phyloP scores from a whole-genome alignment of 1,140 invertebrate species.

The Penaeus indicus region DNA sequence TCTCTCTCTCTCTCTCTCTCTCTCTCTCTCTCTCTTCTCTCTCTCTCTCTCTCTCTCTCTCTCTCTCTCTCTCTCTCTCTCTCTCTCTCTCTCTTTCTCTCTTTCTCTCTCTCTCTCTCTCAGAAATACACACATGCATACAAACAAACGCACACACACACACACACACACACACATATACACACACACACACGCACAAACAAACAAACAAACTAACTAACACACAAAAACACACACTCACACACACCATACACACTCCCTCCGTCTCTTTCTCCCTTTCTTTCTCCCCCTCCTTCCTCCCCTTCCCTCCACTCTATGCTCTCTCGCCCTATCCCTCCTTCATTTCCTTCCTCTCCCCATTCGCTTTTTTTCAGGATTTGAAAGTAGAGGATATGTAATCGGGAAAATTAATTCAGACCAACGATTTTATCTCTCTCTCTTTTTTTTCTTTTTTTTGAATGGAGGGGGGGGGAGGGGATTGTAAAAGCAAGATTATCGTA shows the following conservation, averaged over 20 bases:
- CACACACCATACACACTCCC: background rate
- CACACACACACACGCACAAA: background rate
- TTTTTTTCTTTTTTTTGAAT: too few species aligned
- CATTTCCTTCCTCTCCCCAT: background rate
- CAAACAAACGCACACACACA: conserved; percentile 5
- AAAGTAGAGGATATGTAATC: too few species aligned
- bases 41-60: background rate
- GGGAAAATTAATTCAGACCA: too few species aligned
- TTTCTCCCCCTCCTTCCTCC: background rate
- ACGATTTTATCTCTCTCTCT: too few species aligned
- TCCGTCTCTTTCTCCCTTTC: background rate
- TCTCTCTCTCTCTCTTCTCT: background rate
- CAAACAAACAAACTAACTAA: background rate
- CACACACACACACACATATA: conserved; percentile 5
- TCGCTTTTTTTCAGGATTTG: too few species aligned
- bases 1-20: background rate
- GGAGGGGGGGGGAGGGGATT: too few species aligned
- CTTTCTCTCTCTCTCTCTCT: background rate
- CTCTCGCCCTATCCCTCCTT: conserved; percentile 11
- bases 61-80: background rate
- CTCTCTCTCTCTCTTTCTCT: background rate
- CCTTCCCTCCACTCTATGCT: background rate
- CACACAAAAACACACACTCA: conserved; percentile 9
- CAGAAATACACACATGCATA: background rate
- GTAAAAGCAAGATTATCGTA: too few species aligned